Evolutionary conservation across 2,797 vertebrate species (phyloP), one percentile per base, ranked within the genome.

Genomic region (Myripristis murdjan): DNA sequence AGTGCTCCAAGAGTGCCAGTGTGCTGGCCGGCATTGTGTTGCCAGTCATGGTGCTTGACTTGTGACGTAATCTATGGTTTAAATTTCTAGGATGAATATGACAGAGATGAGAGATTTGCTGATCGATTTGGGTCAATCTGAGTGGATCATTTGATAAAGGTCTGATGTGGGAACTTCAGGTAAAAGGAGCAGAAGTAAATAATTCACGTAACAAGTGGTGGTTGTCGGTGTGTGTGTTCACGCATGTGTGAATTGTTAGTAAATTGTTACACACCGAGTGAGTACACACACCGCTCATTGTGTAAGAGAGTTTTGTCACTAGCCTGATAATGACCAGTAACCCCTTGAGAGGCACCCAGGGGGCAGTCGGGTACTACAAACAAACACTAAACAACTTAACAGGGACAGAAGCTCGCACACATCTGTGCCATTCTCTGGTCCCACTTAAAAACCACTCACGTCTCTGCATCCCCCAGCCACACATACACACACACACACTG

Each of bases 301-400:
- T 65, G 39, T 70, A 75, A 54, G 62, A 81, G 73, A 66, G 46
- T 77, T 81, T 91, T 90, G 82, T 83, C 92, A 90, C 84, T 0
- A 20, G 54, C 83, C 77, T 87, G 88, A 91, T 92, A 94, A 94
- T 94, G 88, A 92, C 88, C 83, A 66, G 73, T 83, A 87, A 86
- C 89, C 87, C 83, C 70, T 79, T 69, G 80, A 64, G 84, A 83
- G 70, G 49, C 64, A 76, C 75, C 59, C 49, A 49, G 77, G 79
- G 82, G 81, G 76, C 44, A 11, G 77, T 31, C 35, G 76, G 75
- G 60, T 73, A 89, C 80, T 73, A 85, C 90, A 91, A 93, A 92
- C 91, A 93, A 92, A 93, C 86, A 87, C 70, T 91, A 89, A 91
- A 91, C 82, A 75, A 62, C 87, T 88, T 83, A 87, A 86, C 68